These are phyloP conservation scores for Zingel zingel DNA, from an alignment of 2,113 vertebrate species.

Conservation along the genomic window DNA sequence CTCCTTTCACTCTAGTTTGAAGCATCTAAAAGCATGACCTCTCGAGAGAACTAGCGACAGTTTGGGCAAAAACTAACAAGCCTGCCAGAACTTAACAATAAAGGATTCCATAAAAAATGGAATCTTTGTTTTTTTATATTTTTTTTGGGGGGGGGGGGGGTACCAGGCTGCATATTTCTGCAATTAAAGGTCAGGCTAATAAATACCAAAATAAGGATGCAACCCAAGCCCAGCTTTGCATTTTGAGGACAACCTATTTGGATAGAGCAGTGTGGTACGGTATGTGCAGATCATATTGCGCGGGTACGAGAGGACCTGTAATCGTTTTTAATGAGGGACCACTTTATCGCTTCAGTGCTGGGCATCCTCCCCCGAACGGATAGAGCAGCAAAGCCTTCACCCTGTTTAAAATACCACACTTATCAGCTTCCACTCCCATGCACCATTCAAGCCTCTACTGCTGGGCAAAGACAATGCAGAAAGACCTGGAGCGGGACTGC, in stretches of 20 bases:
- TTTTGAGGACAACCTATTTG: constrained; percentile 62
- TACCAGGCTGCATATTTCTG: constrained; percentile 64
- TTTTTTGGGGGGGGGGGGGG: constrained; percentile 56
- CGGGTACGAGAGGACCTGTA: constrained; percentile 70
- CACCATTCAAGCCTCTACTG: constrained; percentile 64
- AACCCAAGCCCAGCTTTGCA: constrained; percentile 62
- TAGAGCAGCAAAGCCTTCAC: constrained; percentile 70
- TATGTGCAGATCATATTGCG: constrained; percentile 72
- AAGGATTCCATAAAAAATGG: constrained; percentile 14
- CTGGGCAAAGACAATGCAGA: constrained; percentile 73
- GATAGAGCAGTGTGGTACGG: constrained; percentile 55
- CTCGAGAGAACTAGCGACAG: constrained; percentile 1
- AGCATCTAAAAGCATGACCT: constrained; percentile 1
- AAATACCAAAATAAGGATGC: constrained; percentile 65
- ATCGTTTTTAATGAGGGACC: constrained; percentile 82
- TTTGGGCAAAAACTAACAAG: constrained; percentile 39
- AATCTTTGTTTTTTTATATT: constrained; percentile 59
- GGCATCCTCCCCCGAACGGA: constrained; percentile 74
- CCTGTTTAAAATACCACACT: constrained; percentile 81
- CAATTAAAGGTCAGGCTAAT: constrained; percentile 72
- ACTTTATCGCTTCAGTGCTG: constrained; percentile 77
- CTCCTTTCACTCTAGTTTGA: constrained; percentile 5
- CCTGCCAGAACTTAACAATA: constrained; percentile 27
- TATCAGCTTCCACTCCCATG: constrained; percentile 81
- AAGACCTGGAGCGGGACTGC: constrained; percentile 63